Base-by-base conservation (phyloP, 2,888 invertebrate species). In the Cryptocephalus moraei region DNA sequence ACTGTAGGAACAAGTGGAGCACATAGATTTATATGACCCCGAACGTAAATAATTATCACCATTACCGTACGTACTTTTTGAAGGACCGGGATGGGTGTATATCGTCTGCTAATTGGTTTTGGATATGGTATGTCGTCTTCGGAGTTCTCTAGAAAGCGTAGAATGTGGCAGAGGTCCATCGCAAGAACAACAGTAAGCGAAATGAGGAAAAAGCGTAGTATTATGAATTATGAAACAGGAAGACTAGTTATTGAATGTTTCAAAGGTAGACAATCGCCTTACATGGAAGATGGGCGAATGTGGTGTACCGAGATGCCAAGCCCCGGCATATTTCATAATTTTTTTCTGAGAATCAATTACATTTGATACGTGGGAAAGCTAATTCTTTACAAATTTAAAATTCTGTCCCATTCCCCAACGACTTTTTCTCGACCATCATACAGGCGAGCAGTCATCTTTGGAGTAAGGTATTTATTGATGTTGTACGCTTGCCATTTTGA, bases 361-460 rank as follows among this genome's bases (percentile, higher is more conserved):
- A 51, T 60, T 56, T 58, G 59, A 61, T 61, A 61, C 59, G 60
- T 62, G 62, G 61, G 62, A 62, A 62, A 62, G 55, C 60, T 62
- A 62, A 62, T 62, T 62, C 61, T 51, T 56, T 55, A 60, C 61
- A 62, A 62, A 62, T 61, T 62, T 61, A 60, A 58, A 60, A 62
- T 62, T 62, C 62, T 59, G 56, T 54, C 45, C 60, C 41, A 59
- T 55, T 59, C 56, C 50, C 51, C 54, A 32, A 46, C 45, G 41
- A 46, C 43, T 49, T 53, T 54, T 54, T 54, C 49, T 48, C 48
- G 55, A 48, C 50, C 41, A 50, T 59, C 57, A 57, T 61, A 59
- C 55, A 60, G 56, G 51, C 56, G 48, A 54, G 56, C 50, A 59
- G 60, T 60, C 59, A 59, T 59, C 59, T 60, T 59, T 53, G 58